phyloP scores from a whole-genome alignment of 2,113 vertebrate species.

The Hemichromis elongatus region DNA sequence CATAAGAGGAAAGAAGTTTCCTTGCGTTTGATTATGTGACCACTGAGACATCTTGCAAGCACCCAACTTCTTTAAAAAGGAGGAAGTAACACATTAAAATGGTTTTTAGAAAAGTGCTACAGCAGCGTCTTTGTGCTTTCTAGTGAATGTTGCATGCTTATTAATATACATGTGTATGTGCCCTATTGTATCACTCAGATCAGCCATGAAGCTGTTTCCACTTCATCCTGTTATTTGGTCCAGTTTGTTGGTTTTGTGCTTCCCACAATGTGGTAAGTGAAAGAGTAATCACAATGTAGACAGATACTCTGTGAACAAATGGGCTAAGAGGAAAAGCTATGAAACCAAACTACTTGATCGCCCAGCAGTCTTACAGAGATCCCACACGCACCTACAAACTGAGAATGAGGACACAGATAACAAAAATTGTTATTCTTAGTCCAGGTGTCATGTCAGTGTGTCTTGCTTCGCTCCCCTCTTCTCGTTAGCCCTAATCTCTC shows the following conservation, averaged over 20 bases:
- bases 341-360: neutral
- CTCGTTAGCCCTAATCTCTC: too few species aligned
- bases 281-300: neutral
- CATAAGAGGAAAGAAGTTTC: neutral
- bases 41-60: neutral
- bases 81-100: conserved; percentile 26
- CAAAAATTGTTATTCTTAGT: too few species aligned
- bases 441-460: too few species aligned
- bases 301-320: neutral
- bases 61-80: conserved; percentile 1
- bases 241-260: neutral
- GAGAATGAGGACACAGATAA: conserved; percentile 26
- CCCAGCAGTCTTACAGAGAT: neutral
- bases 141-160: neutral
- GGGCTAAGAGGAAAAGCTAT: neutral
- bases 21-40: neutral
- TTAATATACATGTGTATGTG: neutral
- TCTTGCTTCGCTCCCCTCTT: too few species aligned
- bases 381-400: neutral
- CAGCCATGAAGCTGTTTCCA: neutral
- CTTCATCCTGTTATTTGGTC: neutral
- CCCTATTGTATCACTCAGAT: neutral
- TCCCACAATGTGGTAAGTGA: conserved; percentile 18
- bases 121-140: neutral
- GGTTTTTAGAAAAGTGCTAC: neutral